Percentiles rank a stretch among this genome's conserved stretches.
phyloP scores from a whole-genome alignment of 2,888 invertebrate species.

The Palloptera scutellata region DNA sequence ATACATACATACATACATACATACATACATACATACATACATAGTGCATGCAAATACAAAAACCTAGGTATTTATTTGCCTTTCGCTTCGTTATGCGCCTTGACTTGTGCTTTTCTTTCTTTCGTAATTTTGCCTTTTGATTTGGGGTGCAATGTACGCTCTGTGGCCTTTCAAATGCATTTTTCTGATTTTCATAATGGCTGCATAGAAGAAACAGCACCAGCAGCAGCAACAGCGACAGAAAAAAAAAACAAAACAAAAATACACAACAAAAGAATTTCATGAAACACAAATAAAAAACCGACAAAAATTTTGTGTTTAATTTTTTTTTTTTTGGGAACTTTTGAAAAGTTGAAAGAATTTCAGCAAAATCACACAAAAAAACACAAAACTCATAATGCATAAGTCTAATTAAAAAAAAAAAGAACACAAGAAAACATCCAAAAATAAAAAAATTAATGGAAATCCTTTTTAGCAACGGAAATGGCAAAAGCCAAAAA shows the following conservation, averaged over 20 bases:
- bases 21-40: neutral
- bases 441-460: too few relatives aligned
- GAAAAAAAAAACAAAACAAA: too few relatives aligned
- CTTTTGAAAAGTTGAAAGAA: too few relatives aligned
- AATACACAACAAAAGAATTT: too few relatives aligned
- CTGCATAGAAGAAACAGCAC: neutral
- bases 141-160: too few relatives aligned
- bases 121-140: neutral
- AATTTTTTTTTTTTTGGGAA: too few relatives aligned
- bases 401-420: neutral
- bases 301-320: too few relatives aligned
- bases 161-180: too few relatives aligned
- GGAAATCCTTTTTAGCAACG: too few relatives aligned
- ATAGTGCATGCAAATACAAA: neutral
- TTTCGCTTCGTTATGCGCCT: neutral
- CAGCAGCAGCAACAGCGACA: neutral
- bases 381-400: neutral
- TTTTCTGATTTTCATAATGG: neutral
- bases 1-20: neutral
- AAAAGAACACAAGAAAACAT: too few relatives aligned
- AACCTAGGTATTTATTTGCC: neutral
- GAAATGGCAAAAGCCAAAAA: too few relatives aligned
- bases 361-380: neutral
- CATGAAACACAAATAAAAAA: too few relatives aligned
- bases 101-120: neutral